A percentile compares a stretch with the other conserved stretches of the same genome.
Conservation (phyloP, 2,113 vertebrate species). For the Trogon surrucura region DNA sequence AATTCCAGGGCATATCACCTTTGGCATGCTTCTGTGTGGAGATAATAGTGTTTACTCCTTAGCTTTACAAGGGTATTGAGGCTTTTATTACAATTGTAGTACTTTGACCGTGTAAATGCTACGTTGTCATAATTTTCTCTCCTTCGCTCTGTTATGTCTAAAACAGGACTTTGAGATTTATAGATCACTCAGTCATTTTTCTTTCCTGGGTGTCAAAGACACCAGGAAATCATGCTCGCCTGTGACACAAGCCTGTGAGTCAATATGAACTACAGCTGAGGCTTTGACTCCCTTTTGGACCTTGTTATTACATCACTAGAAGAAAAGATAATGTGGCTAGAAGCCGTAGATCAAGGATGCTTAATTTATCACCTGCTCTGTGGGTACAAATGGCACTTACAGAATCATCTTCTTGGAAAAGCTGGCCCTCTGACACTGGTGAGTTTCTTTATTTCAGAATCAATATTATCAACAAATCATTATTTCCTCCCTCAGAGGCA, state of each 20-base stretch:
- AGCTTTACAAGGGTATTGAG: constrained; percentile 13
- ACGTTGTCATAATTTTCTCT: constrained; percentile 29
- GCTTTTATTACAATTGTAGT: constrained; percentile 21
- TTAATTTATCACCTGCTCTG: neutral
- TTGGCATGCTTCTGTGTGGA: constrained; percentile 12
- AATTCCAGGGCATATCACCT: neutral
- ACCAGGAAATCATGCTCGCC: neutral
- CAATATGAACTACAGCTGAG: neutral
- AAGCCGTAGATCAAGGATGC: neutral
- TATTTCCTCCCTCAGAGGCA: neutral
- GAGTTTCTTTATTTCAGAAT: neutral
- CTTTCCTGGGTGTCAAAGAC: neutral
- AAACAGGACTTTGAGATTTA: constrained; percentile 33
- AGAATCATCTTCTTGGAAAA: neutral
- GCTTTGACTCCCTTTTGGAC: neutral
- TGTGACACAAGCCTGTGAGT: constrained; percentile 11
- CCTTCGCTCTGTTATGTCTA: neutral
- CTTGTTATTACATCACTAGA: neutral
- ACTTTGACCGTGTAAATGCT: constrained; percentile 58
- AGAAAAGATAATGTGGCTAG: neutral
- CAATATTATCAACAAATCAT: neutral
- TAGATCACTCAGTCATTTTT: neutral
- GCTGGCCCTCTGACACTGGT: neutral
- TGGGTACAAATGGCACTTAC: neutral
- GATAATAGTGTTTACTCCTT: constrained; percentile 45